Conservation (phyloP, 2,888 invertebrate genomes). For the Linnaemya tessellans region DNA sequence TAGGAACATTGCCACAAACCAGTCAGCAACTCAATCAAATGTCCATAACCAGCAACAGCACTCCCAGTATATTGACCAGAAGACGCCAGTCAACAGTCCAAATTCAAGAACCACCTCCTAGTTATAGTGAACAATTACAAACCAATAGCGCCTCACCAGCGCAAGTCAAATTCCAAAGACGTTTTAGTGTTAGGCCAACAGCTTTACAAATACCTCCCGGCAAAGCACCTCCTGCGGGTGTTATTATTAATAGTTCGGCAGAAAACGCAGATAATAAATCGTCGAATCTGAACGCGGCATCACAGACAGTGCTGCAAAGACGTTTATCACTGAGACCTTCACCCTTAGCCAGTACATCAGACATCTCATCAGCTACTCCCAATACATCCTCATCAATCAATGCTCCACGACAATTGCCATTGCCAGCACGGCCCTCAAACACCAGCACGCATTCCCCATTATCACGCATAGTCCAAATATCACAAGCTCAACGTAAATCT, state of each 20-base stretch:
- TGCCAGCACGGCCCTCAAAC: constrained; percentile 73
- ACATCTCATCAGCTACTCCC: constrained; percentile 67
- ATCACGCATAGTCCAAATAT: constrained; percentile 82
- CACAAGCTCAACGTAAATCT: constrained; percentile 82
- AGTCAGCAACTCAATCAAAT: constrained; percentile 51
- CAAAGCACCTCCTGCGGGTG: constrained; percentile 80
- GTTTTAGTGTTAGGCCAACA: constrained; percentile 82
- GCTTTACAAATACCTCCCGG: constrained; percentile 82
- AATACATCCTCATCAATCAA: constrained; percentile 56
- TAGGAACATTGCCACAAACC: constrained; percentile 77
- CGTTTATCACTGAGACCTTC: constrained; percentile 82
- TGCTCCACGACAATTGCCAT: constrained; percentile 75
- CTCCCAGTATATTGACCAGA: constrained; percentile 73
- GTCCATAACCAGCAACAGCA: constrained; percentile 55
- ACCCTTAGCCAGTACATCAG: constrained; percentile 79
- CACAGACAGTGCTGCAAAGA: constrained; percentile 80
- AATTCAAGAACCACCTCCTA: constrained; percentile 80
- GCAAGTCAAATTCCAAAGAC: constrained; percentile 80
- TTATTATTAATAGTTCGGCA: constrained; percentile 65
- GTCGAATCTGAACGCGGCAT: constrained; percentile 72
- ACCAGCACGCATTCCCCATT: constrained; percentile 82
- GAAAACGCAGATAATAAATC: constrained; percentile 45
- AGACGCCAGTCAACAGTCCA: constrained; percentile 77
- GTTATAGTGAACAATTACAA: constrained; percentile 78
- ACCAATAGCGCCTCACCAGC: constrained; percentile 5